These are phyloP conservation scores for Neodiprion pinetum DNA, from an alignment of 1,140 invertebrate genomes.

Conservation along the genomic window DNA sequence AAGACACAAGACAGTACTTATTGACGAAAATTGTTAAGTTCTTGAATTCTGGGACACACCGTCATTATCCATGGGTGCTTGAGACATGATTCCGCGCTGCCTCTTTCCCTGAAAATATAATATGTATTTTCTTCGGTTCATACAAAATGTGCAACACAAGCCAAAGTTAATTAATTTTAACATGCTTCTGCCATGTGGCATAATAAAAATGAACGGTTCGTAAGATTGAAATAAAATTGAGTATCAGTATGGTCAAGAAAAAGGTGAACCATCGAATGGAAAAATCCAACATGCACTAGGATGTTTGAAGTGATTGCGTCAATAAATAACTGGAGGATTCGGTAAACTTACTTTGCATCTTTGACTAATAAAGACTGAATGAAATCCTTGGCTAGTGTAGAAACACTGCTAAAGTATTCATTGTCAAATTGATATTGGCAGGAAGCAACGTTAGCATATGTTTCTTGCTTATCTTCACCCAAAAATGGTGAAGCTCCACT, in stretches of 20 bases:
- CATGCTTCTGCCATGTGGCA: neutral
- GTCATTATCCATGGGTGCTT: constrained; percentile 72
- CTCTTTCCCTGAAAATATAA: constrained; percentile 63
- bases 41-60: constrained; percentile 57
- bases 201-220: too few species aligned
- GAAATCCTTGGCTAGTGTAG: constrained; percentile 68
- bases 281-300: too few species aligned
- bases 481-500: constrained; percentile 73
- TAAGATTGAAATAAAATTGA: too few species aligned
- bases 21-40: constrained; percentile 32
- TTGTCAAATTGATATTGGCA: constrained; percentile 73
- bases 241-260: too few species aligned
- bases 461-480: constrained; percentile 72
- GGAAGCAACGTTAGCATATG: constrained; percentile 72
- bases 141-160: neutral
- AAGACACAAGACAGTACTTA: constrained; percentile 37
- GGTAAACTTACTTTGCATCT: constrained; percentile 63
- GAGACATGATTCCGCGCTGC: constrained; percentile 68
- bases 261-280: too few species aligned
- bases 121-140: constrained; percentile 11
- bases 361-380: constrained; percentile 66
- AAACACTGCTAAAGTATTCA: constrained; percentile 68
- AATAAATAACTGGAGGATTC: constrained; percentile 10
- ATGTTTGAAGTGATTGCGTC: too few species aligned
- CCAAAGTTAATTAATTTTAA: constrained; percentile 1